Base-by-base conservation (phyloP, 2,113 vertebrate genomes). In the Ursus arctos region DNA sequence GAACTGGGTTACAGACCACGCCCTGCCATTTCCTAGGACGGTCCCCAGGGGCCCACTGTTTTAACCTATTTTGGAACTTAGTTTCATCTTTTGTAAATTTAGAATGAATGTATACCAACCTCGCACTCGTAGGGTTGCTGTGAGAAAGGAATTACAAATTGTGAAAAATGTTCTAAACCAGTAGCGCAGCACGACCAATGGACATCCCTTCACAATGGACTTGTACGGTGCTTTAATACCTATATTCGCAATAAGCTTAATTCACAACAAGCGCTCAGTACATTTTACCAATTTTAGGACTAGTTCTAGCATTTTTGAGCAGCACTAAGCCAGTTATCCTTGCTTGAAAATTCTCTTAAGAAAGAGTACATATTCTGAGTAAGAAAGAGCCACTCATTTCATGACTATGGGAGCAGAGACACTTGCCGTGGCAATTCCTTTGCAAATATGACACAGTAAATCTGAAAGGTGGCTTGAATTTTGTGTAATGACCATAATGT, bases 261-360 rank as follows among this genome's bases (percentile, higher is more conserved):
- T 8, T 92, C 57, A 91, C 47, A 89, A 12, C 51, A 61, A 89
- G 6, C 1, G 1, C 16, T 59, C 51, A 24, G 67, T 61, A 53
- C 82, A 40, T 80, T 74, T 92, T 82, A 43, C n/a, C 72, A 86
- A 84, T 55, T 96, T 97, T 81, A 95, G 82, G 65, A 59, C 49
- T n/a, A 16, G 47, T 51, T 79, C 86, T 49, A 94, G n/a, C 53
- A 47, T 28, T 67, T 16, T 49, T 91, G 61, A 93, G n/a, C 74
- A 59, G 28, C 43, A 82, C 55, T 94, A 89, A 93, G 18, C 59
- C 65, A 88, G 47, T 61, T 95, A 85, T 12, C 22, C 61, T 91
- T 51, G 63, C 79, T 95, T 95, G 83, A 92, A 86, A 93, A 80
- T 93, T 93, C 40, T 91, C 80, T 83, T 79, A 19, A 57, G 53